Conservation (phyloP, 2,113 vertebrate species). For the Mesoclemmys tuberculata region DNA sequence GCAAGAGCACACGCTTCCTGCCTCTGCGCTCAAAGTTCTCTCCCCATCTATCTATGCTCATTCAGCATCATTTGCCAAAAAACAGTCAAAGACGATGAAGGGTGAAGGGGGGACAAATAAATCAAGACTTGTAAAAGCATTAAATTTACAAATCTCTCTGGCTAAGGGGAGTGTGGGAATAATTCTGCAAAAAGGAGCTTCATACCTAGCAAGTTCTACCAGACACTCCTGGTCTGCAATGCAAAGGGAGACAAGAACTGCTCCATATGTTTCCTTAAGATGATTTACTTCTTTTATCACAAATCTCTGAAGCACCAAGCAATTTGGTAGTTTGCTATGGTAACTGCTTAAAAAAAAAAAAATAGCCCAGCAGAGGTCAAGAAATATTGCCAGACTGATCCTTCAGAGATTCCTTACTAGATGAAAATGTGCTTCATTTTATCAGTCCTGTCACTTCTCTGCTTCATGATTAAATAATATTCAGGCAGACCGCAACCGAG, state of each 20-base stretch:
- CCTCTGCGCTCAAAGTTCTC: background rate
- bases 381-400: conserved; percentile 35
- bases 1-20: background rate
- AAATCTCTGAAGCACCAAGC: conserved; percentile 54
- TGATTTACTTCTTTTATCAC: conserved; percentile 24
- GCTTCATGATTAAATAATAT: background rate
- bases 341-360: conserved; percentile 40
- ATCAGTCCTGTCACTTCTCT: conserved; percentile 4
- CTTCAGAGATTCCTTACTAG: conserved; percentile 17
- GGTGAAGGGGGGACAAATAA: background rate
- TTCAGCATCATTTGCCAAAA: background rate
- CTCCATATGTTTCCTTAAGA: background rate
- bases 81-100: conserved; percentile 23
- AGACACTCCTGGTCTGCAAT: background rate
- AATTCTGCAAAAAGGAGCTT: conserved; percentile 40
- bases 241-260: conserved; percentile 38
- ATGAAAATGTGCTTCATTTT: conserved; percentile 54
- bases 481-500: background rate
- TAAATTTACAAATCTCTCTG: conserved; percentile 40
- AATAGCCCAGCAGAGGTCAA: conserved; percentile 55
- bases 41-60: accelerated
- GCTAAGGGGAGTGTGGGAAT: conserved; percentile 58
- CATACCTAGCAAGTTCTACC: conserved; percentile 7
- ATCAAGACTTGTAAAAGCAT: conserved; percentile 29
- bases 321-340: conserved; percentile 64